Conservation (phyloP, 2,888 invertebrate genomes). For the Neoitamus cyanurus region DNA sequence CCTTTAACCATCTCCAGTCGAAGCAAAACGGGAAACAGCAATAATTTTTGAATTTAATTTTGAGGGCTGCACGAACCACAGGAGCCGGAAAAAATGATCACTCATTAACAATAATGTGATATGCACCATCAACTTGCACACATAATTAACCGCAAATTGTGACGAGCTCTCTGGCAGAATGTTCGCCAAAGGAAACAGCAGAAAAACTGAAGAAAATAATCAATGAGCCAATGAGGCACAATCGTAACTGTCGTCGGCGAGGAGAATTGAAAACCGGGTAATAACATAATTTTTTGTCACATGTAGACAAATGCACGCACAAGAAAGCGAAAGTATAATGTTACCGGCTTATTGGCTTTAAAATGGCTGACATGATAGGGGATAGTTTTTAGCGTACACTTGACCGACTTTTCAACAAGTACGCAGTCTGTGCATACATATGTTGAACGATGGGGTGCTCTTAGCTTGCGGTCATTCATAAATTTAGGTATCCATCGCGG, state of each 20-base stretch:
- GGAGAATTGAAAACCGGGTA: not conserved
- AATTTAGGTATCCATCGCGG: not conserved
- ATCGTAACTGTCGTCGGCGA: not conserved
- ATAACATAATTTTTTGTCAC: not conserved
- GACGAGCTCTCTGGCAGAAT: not conserved
- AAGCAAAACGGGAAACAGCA: conserved; percentile 48
- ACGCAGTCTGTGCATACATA: not conserved
- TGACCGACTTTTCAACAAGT: conserved; percentile 25
- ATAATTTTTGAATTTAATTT: conserved; percentile 52
- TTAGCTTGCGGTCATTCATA: not conserved
- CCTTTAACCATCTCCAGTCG: conserved; percentile 52
- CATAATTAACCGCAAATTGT: conserved; percentile 13
- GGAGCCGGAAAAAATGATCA: not conserved
- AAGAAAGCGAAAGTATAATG: conserved; percentile 43
- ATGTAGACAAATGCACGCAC: conserved; percentile 21
- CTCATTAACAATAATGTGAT: not conserved
- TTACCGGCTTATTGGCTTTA: conserved; percentile 35
- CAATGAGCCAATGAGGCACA: not conserved
- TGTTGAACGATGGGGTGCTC: not conserved
- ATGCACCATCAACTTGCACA: not conserved
- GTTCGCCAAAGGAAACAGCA: not conserved
- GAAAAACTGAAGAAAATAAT: conserved; percentile 27
- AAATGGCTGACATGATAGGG: not conserved
- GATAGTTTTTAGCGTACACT: conserved; percentile 20
- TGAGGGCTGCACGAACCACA: conserved; percentile 37